phyloP scores from a whole-genome alignment of 2,797 vertebrate genomes.

The Spondyliosoma cantharus region DNA sequence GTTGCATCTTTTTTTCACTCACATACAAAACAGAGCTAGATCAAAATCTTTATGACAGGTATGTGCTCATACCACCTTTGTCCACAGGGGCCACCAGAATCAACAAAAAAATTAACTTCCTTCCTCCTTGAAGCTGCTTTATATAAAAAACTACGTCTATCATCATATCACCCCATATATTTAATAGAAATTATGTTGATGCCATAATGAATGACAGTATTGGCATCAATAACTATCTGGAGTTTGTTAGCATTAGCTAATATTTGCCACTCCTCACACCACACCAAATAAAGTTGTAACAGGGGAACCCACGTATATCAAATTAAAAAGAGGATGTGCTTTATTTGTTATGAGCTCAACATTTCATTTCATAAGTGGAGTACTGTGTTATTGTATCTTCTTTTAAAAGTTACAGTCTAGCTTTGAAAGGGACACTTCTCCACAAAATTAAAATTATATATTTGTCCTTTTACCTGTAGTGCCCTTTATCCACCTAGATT shows the following conservation, averaged over 20 bases:
- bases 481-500: too few relatives aligned
- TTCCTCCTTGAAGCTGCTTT: too few relatives aligned
- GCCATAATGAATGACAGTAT: background rate
- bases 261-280: background rate
- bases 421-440: background rate
- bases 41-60: too few relatives aligned
- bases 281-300: background rate
- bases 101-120: too few relatives aligned
- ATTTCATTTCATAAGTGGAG: slow-evolving; percentile 1
- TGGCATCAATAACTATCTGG: background rate
- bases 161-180: background rate
- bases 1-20: too few relatives aligned
- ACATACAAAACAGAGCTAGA: too few relatives aligned
- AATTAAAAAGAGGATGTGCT: background rate
- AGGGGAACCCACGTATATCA: background rate
- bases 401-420: slow-evolving; percentile 3
- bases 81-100: too few relatives aligned
- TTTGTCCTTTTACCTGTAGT: too few relatives aligned
- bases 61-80: too few relatives aligned
- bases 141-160: background rate
- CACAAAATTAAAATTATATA: too few relatives aligned
- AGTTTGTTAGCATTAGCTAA: background rate
- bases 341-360: background rate
- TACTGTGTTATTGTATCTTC: background rate
- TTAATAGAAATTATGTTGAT: background rate